Conservation (phyloP, 2,797 vertebrate genomes). For the Coluber constrictor region DNA sequence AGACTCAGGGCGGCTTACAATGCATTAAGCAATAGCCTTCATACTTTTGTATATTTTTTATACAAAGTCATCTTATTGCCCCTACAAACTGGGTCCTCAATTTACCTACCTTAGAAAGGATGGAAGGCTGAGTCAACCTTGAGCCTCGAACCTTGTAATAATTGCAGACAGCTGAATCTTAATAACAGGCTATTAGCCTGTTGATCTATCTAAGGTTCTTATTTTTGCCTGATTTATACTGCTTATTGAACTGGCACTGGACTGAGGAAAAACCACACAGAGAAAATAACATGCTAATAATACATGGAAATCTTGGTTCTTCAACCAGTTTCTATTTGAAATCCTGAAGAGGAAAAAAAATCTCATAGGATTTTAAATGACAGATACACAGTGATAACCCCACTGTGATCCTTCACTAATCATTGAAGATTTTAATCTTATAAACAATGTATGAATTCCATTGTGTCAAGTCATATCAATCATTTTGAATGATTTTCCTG, state of each 20-base stretch:
- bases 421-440: constrained; percentile 62
- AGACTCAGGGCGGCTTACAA: no score
- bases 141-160: no score
- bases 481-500: constrained; percentile 67
- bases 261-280: background rate
- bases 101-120: no score
- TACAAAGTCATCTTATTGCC: no score
- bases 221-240: background rate
- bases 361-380: background rate
- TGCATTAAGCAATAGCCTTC: no score
- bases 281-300: background rate
- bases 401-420: constrained; percentile 52
- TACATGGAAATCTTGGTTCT: background rate
- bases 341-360: background rate
- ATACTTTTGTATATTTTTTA: no score
- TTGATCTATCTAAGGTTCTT: no score
- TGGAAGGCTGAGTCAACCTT: no score
- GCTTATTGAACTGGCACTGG: background rate
- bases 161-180: no score
- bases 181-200: no score
- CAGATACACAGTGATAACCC: constrained; percentile 13
- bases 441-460: constrained; percentile 67
- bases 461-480: constrained; percentile 68
- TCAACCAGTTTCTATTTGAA: background rate
- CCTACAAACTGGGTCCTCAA: no score